phyloP scores from a whole-genome alignment of 2,888 invertebrate genomes.

The Oscheius sp. region DNA sequence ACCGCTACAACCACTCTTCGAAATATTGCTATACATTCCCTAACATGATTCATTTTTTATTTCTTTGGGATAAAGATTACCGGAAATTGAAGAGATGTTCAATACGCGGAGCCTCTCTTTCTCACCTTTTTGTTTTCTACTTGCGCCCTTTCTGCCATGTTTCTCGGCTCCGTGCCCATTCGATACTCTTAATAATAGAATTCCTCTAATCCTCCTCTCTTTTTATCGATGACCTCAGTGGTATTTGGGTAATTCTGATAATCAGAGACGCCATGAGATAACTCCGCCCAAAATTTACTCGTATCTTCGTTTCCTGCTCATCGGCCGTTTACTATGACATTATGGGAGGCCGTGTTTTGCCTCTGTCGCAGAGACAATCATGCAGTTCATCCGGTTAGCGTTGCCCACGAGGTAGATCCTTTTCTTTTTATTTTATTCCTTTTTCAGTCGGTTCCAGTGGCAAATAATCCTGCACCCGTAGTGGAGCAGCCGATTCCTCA shows the following conservation, averaged over 20 bases:
- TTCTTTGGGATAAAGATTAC: too few relatives aligned
- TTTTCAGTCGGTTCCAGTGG: neutral
- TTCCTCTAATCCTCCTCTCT: too few relatives aligned
- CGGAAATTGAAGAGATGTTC: too few relatives aligned
- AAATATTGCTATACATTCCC: too few relatives aligned
- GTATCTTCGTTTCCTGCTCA: neutral
- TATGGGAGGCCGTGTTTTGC: neutral
- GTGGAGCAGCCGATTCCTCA: too few relatives aligned
- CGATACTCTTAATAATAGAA: too few relatives aligned
- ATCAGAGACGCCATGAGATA: neutral
- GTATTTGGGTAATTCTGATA: neutral
- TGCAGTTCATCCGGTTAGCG: neutral
- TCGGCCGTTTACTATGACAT: neutral
- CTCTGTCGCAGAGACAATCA: neutral
- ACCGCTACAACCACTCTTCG: too few relatives aligned
- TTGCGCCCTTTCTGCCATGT: too few relatives aligned
- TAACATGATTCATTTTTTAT: too few relatives aligned
- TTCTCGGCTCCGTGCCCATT: too few relatives aligned
- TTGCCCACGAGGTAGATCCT: neutral
- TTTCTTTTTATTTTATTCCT: neutral
- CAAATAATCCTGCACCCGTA: neutral
- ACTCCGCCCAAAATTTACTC: neutral
- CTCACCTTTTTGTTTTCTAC: too few relatives aligned
- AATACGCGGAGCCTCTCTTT: too few relatives aligned
- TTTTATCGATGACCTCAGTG: slow-evolving; percentile 1